Evolutionary conservation across 1,140 invertebrate genomes (phyloP).

Genomic region (Ylistrum balloti): DNA sequence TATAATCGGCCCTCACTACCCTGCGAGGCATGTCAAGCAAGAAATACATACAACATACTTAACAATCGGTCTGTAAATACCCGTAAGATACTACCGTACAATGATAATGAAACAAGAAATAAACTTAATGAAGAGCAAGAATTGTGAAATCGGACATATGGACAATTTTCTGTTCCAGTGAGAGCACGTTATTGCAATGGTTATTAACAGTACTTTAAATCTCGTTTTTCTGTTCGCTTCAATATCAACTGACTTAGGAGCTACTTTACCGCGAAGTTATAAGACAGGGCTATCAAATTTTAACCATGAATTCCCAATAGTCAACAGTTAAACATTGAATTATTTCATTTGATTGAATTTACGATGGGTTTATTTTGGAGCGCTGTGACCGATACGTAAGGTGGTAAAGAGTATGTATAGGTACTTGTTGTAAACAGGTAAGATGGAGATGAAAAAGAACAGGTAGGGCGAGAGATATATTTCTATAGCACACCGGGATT

Average conservation of each 20-base stretch:
- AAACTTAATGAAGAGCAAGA: constrained; percentile 18
- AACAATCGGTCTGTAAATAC: not conserved
- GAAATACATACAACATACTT: not conserved
- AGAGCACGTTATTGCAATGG: not conserved
- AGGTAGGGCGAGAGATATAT: not conserved
- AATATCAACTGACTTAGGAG: not conserved
- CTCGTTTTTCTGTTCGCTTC: not conserved
- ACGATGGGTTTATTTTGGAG: constrained; percentile 17
- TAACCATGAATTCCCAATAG: constrained; percentile 3
- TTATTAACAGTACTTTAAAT: not conserved
- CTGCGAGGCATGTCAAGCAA: not conserved
- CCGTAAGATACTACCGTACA: not conserved
- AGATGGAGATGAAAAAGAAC: not conserved
- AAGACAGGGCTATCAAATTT: constrained; percentile 34
- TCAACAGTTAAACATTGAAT: constrained; percentile 29
- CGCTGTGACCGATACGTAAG: not conserved
- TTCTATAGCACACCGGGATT: not conserved
- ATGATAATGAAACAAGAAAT: constrained; percentile 5
- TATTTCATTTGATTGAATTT: constrained; percentile 30
- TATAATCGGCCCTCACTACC: not conserved
- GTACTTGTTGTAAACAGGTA: not conserved
- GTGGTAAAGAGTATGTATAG: no score
- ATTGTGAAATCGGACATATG: constrained; percentile 38
- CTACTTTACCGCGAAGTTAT: constrained; percentile 8
- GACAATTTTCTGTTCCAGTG: constrained; percentile 28